Percentiles rank a stretch among this genome's conserved stretches.
These are phyloP conservation scores for Hesperia comma DNA, from an alignment of 2,888 invertebrate genomes.

Conservation along the genomic window DNA sequence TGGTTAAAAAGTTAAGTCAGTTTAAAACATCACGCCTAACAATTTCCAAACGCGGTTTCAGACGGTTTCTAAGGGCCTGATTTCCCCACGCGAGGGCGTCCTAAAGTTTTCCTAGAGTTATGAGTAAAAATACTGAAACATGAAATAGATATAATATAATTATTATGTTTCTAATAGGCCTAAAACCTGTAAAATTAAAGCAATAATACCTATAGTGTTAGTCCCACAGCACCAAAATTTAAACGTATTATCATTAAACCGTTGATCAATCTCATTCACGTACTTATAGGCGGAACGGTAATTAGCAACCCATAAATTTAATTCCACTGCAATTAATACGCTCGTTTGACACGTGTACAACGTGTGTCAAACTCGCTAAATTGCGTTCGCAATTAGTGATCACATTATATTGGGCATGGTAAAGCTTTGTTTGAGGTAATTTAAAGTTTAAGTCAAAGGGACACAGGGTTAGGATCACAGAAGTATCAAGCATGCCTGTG, in stretches of 20 bases:
- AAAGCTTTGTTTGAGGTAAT: background rate
- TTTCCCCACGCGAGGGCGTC: no score
- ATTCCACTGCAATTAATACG: constrained; percentile 34
- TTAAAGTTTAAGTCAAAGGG: background rate
- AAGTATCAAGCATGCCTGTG: no score
- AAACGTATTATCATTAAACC: constrained; percentile 1
- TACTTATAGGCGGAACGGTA: constrained; percentile 14
- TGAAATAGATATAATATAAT: no score
- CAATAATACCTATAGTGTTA: no score
- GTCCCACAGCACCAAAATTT: background rate
- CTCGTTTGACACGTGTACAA: constrained; percentile 30
- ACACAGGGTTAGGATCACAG: background rate
- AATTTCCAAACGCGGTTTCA: no score
- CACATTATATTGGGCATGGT: background rate
- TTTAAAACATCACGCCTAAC: no score
- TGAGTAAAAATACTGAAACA: no score
- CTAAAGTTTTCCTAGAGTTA: no score
- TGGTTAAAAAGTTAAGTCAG: no score
- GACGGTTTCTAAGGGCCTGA: no score
- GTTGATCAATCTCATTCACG: constrained; percentile 3
- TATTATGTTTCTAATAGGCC: no score
- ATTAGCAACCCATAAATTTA: constrained; percentile 29
- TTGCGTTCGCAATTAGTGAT: constrained; percentile 24
- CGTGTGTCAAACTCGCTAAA: constrained; percentile 31
- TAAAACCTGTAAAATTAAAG: no score